Evolutionary conservation across 2,113 vertebrate species (phyloP), one percentile per base, ranked within the genome.

Genomic region (Antennarius striatus): DNA sequence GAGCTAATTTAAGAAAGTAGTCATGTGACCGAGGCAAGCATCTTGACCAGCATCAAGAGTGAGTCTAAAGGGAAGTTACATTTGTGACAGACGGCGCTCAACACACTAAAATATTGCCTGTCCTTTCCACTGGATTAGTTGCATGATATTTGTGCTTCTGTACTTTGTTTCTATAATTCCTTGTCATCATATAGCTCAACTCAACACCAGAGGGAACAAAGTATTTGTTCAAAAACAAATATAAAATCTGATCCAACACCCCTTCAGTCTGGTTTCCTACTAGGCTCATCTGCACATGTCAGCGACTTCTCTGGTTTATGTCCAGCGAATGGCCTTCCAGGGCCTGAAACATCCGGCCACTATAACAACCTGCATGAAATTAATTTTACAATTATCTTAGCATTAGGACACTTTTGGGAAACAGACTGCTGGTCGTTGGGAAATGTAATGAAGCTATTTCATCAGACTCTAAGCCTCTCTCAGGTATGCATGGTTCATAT

Each of bases 341-440:
- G 43, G 52, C 43, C 45, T 48, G 16, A 66, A 39, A 39, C 63
- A 13, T 45, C 50, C 39, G n/a, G 51, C 52, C 40, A 22, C 39
- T 49, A 29, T 29, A 56, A 67, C 53, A 28, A 56, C 17, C 16
- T 49, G 53, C 45, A 49, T 67, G 30, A 57, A 9, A 57, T 50
- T 40, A 11, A 42, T 52, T 50, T 48, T 32, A 42, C 17, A 15
- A 11, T 63, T 52, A 51, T 51, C 5, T 42, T 15, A 57, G 14
- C 54, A 4, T 67, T 12, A n/a, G 8, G 46, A 50, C 36, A 29
- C 53, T 12, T 67, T 12, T 40, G 53, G 53, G 64, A 40, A 56
- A 56, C 52, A 40, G 1, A 7, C 10, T 40, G 39, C 10, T 22
- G 22, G 22, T 22, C 22, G 22, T 22, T 22, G 22, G 22, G 22